These are phyloP conservation scores for Protophormia terraenovae DNA, from an alignment of 2,888 invertebrate genomes.

Conservation along the genomic window DNA sequence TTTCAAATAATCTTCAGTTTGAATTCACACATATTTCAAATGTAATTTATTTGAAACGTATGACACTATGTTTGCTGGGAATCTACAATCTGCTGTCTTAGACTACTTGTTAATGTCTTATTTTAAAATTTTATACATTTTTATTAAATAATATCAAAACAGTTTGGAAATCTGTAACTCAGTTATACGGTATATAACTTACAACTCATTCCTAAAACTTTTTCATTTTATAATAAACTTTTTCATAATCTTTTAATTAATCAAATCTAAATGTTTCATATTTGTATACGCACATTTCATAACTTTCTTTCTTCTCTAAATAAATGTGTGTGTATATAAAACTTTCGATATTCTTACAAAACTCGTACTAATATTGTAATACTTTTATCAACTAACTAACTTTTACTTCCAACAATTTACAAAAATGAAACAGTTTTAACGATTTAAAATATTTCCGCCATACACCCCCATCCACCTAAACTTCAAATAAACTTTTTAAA, in stretches of 20 bases:
- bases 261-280: conserved; percentile 15
- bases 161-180: conserved; percentile 6
- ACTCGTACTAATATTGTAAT: conserved; percentile 8
- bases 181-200: not conserved
- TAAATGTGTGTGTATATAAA: conserved; percentile 5
- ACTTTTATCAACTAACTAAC: conserved; percentile 19
- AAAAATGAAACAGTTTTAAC: conserved; percentile 36
- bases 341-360: not conserved
- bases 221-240: not conserved
- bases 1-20: no score
- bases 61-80: no score
- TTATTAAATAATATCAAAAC: no score
- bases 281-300: conserved; percentile 15
- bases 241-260: conserved; percentile 46
- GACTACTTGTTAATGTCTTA: no score
- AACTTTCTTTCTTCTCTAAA: conserved; percentile 1
- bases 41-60: no score
- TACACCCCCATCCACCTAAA: not conserved
- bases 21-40: no score
- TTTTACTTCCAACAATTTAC: not conserved
- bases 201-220: no score
- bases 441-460: conserved; percentile 16
- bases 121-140: no score
- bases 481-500: conserved; percentile 16
- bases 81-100: no score